phyloP scores from a whole-genome alignment of 2,113 vertebrate species.

The Mesitornis unicolor region DNA sequence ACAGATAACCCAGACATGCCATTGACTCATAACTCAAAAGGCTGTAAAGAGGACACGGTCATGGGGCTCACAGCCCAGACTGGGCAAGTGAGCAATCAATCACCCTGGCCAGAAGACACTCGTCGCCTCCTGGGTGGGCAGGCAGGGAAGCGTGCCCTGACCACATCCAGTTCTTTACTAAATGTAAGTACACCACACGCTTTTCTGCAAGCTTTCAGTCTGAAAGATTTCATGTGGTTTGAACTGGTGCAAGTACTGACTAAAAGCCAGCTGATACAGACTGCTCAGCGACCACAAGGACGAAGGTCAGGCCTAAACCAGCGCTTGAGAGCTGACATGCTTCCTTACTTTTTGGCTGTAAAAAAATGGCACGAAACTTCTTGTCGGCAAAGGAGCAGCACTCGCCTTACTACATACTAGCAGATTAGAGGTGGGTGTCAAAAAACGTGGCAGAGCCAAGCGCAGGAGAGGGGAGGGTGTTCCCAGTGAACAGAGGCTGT shows the following conservation, averaged over 20 bases:
- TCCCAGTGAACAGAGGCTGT: not conserved
- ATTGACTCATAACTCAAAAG: not conserved
- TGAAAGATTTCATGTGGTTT: accelerated
- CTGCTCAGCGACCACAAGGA: not conserved
- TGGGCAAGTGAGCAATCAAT: accelerated
- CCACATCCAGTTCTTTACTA: not conserved
- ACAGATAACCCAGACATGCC: not conserved
- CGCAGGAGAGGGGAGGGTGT: not conserved
- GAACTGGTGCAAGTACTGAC: accelerated
- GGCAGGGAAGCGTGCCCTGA: accelerated
- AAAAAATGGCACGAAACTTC: not conserved
- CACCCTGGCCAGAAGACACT: not conserved
- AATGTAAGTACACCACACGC: accelerated
- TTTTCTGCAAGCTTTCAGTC: not conserved
- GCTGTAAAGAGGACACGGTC: not conserved
- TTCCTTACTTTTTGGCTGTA: accelerated
- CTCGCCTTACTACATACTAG: accelerated
- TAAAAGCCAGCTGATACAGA: not conserved
- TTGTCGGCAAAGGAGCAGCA: not conserved
- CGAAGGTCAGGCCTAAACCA: accelerated
- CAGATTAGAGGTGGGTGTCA: not conserved
- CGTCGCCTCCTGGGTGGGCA: not conserved
- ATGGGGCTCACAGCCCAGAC: accelerated
- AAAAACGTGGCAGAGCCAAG: not conserved
- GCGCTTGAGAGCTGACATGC: accelerated